Base-by-base conservation (phyloP, 2,888 invertebrate genomes). In the Macrophya alboannulata region DNA sequence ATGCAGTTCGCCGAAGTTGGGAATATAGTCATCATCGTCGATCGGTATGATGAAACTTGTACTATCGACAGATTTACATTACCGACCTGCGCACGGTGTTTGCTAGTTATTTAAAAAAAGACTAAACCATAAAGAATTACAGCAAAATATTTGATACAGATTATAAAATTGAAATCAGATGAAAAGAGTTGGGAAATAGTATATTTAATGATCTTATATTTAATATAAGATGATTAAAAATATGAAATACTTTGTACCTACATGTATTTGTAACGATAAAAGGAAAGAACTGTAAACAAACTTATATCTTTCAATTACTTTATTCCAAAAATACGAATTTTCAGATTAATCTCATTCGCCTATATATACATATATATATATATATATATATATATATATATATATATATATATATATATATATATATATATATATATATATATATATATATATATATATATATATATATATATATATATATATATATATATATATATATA, bases 251-350 rank as follows among this genome's bases (percentile, higher is more conserved):
- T 25, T 10, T 76, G n/a, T n/a, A n/a, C n/a, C n/a, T n/a, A n/a
- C n/a, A n/a, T 48, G 31, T 48, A 9, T 76, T n/a, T n/a, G 1
- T n/a, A 21, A 2, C 15, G 21, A 48, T 10, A 76, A 48, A 0
- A 25, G 15, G 17, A 2, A 59, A 59, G 17, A 79, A 55, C n/a
- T 40, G 71, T 72, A 72, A 21, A 71, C 9, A n/a, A 59, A 43
- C 40, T 40, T 12, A 81, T 77, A 84, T 85, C 31, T 85, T 86
- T 88, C 81, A 86, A 87, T 90, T 88, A 87, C 88, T 92, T 92
- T 92, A 92, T 92, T 92, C 90, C 91, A 92, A 92, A 92, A 92
- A 92, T 92, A 92, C 89, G 92, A 92, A 92, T 90, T 90, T 31
- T 88, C 86, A 87, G 89, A 86, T 88, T 86, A 88, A 88, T 89